Evolutionary conservation across 2,888 invertebrate genomes (phyloP).

Genomic region (Kryphioiulus occultus): DNA sequence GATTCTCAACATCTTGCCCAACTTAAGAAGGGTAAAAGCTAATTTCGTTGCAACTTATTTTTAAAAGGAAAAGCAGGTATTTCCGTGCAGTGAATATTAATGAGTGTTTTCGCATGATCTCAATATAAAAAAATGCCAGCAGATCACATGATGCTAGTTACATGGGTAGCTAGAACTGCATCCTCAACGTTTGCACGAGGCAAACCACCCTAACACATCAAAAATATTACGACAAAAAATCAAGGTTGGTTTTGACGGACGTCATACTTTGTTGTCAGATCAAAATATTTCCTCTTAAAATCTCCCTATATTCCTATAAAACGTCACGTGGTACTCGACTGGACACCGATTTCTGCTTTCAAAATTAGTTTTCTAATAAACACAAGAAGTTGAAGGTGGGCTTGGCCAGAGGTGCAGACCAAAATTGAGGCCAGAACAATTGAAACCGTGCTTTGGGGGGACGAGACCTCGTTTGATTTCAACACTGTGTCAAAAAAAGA

Average conservation of each 20-base stretch:
- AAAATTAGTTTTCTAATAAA: neutral
- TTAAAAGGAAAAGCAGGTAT: neutral
- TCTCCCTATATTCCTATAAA: neutral
- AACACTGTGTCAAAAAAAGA: slow-evolving; percentile 26
- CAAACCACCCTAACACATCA: neutral
- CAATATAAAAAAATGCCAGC: neutral
- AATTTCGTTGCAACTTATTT: neutral
- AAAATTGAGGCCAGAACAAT: neutral
- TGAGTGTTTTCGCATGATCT: neutral
- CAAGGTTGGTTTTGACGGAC: neutral
- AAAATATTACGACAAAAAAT: neutral
- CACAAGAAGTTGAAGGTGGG: slow-evolving; percentile 26
- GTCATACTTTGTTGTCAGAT: slow-evolving; percentile 10
- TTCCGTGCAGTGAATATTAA: slow-evolving; percentile 9
- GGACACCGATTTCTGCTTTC: neutral
- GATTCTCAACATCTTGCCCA: neutral
- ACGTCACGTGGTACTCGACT: neutral
- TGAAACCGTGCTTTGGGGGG: neutral
- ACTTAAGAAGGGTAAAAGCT: neutral
- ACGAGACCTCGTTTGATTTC: slow-evolving; percentile 26
- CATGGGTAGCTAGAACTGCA: neutral
- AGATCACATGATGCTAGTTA: neutral
- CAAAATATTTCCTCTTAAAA: neutral
- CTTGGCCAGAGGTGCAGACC: neutral
- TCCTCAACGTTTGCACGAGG: neutral